A percentile compares a stretch with the other conserved stretches of the same genome.
These are phyloP conservation scores for Embiotoca jacksoni DNA, from an alignment of 2,113 vertebrate genomes.

Conservation along the genomic window DNA sequence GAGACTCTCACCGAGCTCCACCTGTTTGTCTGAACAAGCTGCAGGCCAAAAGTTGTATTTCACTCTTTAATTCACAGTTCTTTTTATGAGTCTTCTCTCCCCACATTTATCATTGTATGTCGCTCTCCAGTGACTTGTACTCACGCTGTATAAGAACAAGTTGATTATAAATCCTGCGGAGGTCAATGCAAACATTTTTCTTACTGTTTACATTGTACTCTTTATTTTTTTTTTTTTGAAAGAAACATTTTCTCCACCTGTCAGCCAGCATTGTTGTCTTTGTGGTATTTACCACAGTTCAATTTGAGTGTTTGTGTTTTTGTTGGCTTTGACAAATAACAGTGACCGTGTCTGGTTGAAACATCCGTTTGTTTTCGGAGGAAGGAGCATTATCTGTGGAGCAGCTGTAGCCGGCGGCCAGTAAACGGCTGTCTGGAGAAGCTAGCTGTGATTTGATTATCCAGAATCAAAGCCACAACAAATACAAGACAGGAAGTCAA, in stretches of 20 bases:
- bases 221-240: constrained; percentile 22
- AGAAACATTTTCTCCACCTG: constrained; percentile 31
- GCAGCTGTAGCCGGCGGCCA: constrained; percentile 33
- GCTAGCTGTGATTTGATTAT: constrained; percentile 57
- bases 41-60: constrained; percentile 16
- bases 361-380: constrained; percentile 60
- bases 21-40: constrained; percentile 51
- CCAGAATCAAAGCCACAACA: constrained; percentile 52
- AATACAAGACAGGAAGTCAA: constrained; percentile 46
- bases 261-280: constrained; percentile 28
- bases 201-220: constrained; percentile 32
- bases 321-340: constrained; percentile 47
- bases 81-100: constrained; percentile 11
- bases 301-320: constrained; percentile 13
- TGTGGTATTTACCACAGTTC: constrained; percentile 33
- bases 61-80: background rate
- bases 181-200: constrained; percentile 35
- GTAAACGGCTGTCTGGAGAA: constrained; percentile 53
- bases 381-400: constrained; percentile 69
- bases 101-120: constrained; percentile 7
- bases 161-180: constrained; percentile 7
- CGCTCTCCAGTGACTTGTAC: background rate
- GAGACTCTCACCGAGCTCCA: constrained; percentile 58
- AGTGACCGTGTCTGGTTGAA: constrained; percentile 44
- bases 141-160: background rate